Conservation (phyloP, 2,888 invertebrate species). For the Halocaridina rubra region DNA sequence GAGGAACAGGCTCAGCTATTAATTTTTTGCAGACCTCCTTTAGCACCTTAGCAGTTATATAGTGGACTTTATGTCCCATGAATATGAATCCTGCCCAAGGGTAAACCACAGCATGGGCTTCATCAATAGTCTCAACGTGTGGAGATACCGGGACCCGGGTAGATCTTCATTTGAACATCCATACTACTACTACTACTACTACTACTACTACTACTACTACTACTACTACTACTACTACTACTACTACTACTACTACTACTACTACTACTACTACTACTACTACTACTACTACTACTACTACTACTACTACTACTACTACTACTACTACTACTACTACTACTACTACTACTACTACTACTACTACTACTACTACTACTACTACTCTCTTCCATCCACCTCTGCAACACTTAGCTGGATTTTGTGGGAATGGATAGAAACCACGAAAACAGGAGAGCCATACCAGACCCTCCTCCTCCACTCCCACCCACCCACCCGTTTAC, state of each 20-base stretch:
- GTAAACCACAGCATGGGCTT: no score
- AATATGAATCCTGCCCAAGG: no score
- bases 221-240: constrained; percentile 8
- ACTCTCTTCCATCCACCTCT: no score
- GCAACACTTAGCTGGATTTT: background rate
- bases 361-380: no score
- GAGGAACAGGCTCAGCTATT: no score
- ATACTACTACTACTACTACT: constrained; percentile 1
- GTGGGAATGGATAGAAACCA: background rate
- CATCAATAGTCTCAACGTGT: no score
- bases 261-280: background rate
- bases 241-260: constrained; percentile 16
- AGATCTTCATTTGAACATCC: background rate
- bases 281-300: constrained; percentile 1
- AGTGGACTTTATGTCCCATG: no score
- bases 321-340: background rate
- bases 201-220: background rate
- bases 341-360: background rate
- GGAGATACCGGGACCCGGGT: background rate
- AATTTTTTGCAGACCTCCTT: no score
- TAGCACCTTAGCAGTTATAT: no score
- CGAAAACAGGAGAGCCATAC: background rate
- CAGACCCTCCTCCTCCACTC: background rate
- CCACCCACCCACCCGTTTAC: background rate
- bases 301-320: constrained; percentile 6